Conservation (phyloP, 2,888 invertebrate species). For the Sympetrum striolatum region DNA sequence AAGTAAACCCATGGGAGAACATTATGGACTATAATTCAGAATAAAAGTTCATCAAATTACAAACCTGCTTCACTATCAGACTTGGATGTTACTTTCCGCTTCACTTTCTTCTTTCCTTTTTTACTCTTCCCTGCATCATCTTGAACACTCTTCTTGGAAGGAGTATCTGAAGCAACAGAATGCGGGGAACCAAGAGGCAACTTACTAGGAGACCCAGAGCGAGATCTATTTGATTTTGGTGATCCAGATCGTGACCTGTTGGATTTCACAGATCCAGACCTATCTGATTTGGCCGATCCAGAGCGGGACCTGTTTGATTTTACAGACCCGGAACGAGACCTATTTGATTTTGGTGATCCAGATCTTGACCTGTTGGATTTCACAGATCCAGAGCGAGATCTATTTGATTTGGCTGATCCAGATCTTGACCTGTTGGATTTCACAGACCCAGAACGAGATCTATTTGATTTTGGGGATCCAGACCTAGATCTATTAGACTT, state of each 20-base stretch:
- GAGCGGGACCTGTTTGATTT: too few species aligned
- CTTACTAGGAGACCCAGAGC: conserved; percentile 50
- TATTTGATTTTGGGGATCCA: conserved; percentile 52
- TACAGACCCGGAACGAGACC: too few species aligned
- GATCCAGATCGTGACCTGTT: conserved; percentile 50
- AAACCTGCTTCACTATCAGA: conserved; percentile 44
- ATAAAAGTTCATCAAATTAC: neutral
- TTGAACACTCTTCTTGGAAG: neutral
- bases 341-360: too few species aligned
- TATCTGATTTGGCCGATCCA: too few species aligned
- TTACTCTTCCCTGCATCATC: neutral
- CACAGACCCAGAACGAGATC: too few species aligned
- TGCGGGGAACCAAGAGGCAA: conserved; percentile 48
- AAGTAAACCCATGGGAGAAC: too few species aligned
- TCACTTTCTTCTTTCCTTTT: neutral
- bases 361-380: conserved; percentile 45
- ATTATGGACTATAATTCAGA: neutral
- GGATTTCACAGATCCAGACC: conserved; percentile 45
- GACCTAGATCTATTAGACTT: conserved; percentile 54
- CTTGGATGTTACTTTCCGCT: conserved; percentile 18
- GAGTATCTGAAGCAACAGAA: neutral
- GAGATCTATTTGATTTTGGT: conserved; percentile 49
- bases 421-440: conserved; percentile 51
- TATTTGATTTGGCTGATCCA: conserved; percentile 53
- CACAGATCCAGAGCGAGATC: conserved; percentile 51